These are phyloP conservation scores for Tethya wilhelma DNA, from an alignment of 37 sponge, comb jelly and placozoan genomes.

Conservation along the genomic window DNA sequence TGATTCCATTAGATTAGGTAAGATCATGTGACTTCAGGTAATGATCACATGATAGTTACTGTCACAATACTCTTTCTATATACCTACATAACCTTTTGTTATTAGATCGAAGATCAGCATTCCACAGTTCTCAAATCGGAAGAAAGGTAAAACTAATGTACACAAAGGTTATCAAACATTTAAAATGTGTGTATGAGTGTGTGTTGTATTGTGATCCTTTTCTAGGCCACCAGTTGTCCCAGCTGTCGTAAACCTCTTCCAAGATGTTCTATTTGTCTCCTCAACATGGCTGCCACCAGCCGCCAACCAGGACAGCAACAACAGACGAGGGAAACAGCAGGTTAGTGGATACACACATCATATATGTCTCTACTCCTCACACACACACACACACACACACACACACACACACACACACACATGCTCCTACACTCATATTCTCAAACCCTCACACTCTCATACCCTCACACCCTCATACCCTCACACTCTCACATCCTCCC, in stretches of 20 bases:
- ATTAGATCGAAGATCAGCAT: slow-evolving; percentile 14
- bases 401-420: too few species aligned
- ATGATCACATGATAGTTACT: slow-evolving; percentile 5
- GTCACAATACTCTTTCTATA: not conserved
- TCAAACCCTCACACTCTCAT: too few species aligned
- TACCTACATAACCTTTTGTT: too few species aligned
- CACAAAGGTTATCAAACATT: not conserved
- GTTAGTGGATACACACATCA: not conserved
- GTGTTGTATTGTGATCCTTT: not conserved
- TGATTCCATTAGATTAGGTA: slow-evolving; percentile 64
- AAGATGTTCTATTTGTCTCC: slow-evolving; percentile 83
- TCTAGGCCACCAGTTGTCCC: slow-evolving; percentile 78
- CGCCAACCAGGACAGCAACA: slow-evolving; percentile 6
- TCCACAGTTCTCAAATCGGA: not conserved
- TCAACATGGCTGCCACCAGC: slow-evolving; percentile 70
- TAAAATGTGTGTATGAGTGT: too few species aligned
- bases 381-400: too few species aligned
- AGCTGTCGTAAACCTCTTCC: slow-evolving; percentile 90
- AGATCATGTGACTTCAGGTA: not conserved
- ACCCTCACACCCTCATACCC: too few species aligned
- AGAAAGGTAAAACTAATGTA: slow-evolving; percentile 5
- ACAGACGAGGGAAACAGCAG: not conserved
- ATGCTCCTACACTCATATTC: too few species aligned
- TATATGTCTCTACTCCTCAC: not conserved
- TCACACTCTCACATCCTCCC: too few species aligned